phyloP scores from a whole-genome alignment of 2,113 vertebrate species.

The Phrynocephalus versicolor region DNA sequence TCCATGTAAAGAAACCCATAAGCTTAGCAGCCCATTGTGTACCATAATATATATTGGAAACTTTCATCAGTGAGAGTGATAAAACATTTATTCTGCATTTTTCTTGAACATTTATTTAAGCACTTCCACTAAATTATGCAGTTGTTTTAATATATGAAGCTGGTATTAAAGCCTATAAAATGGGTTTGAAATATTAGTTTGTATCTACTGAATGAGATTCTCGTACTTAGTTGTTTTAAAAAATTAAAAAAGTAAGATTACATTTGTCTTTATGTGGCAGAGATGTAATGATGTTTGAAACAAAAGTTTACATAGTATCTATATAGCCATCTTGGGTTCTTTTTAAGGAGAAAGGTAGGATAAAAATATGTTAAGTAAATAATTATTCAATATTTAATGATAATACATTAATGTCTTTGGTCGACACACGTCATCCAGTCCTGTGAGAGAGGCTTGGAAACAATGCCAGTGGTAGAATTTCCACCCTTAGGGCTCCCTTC shows the following conservation, averaged over 20 bases:
- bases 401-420: not conserved
- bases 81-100: not conserved
- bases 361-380: too few relatives aligned
- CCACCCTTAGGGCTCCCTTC: too few relatives aligned
- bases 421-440: not conserved
- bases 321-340: too few relatives aligned
- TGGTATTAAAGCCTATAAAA: not conserved
- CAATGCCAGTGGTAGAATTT: not conserved
- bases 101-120: not conserved
- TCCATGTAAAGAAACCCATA: not conserved
- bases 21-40: not conserved
- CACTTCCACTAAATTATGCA: not conserved
- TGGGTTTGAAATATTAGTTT: not conserved
- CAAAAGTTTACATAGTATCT: not conserved
- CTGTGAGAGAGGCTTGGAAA: not conserved
- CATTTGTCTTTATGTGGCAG: not conserved
- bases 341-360: too few relatives aligned
- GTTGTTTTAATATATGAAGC: slow-evolving; percentile 8
- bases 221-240: slow-evolving; percentile 22
- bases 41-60: not conserved
- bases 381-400: not conserved
- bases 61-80: slow-evolving; percentile 14
- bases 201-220: not conserved
- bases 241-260: not conserved
- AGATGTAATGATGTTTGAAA: not conserved